Conservation (phyloP, 2,888 invertebrate species). For the Rugalucina vietnamica region DNA sequence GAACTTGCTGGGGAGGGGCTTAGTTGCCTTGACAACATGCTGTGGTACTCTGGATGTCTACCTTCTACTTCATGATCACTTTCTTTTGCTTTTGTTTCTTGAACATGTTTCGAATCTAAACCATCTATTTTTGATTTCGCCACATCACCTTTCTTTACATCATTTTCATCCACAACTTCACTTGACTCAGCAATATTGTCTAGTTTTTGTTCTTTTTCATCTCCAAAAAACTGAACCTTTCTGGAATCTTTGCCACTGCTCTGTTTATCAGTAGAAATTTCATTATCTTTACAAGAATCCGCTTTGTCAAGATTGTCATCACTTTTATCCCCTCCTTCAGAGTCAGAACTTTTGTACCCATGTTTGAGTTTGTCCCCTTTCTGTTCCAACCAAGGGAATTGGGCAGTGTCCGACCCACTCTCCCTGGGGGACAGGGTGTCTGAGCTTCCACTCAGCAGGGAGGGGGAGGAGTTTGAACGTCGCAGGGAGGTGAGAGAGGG, state of each 20-base stretch:
- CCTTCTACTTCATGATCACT: conserved; percentile 1
- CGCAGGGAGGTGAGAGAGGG: conserved; percentile 41
- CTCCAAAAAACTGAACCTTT: neutral
- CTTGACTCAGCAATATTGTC: neutral
- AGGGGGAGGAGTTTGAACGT: conserved; percentile 74
- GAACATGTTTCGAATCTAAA: neutral
- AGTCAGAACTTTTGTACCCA: conserved; percentile 2
- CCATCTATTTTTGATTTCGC: neutral
- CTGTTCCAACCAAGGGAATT: conserved; percentile 41
- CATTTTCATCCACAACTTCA: neutral
- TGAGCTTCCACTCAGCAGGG: conserved; percentile 67
- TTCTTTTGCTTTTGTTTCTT: neutral
- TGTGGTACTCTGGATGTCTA: conserved; percentile 21
- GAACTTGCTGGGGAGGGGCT: conserved; percentile 68
- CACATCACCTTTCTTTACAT: neutral
- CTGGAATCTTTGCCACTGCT: neutral
- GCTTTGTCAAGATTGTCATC: neutral
- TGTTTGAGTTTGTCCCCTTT: conserved; percentile 32
- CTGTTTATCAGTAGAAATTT: neutral
- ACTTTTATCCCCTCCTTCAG: conserved; percentile 15
- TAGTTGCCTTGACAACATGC: conserved; percentile 53
- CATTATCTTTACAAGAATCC: neutral
- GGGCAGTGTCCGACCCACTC: conserved; percentile 61
- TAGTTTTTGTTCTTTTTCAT: neutral
- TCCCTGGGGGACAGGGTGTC: conserved; percentile 65